Evolutionary conservation across 1,140 invertebrate species (phyloP), one percentile per base, ranked within the genome.

Genomic region (Carcinoscorpius rotundicauda): DNA sequence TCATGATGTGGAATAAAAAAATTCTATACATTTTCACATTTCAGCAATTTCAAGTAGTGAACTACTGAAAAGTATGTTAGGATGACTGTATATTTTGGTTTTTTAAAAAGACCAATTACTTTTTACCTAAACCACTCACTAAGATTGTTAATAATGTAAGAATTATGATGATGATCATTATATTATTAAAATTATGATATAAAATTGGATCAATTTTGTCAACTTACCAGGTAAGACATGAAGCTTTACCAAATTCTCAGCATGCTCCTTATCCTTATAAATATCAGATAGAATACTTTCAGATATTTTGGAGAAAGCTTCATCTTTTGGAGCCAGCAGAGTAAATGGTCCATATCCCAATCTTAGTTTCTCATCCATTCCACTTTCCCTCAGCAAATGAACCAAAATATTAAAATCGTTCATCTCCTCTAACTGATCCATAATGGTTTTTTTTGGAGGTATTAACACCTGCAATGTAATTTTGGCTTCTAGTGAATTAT

Each of bases 301-400:
- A 1, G 72, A 72, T 6, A 81, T 67, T 61, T 78, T 78, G 11
- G 73, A 70, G 66, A 81, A 76, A 57, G 79, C 80, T 6, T 73
- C 75, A 62, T 82, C 76, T 5, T 74, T 81, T 5, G 82, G 80
- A 4, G 81, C 82, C 65, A 83, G 77, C 3, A 83, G 61, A 4
- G 82, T 83, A 10, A 77, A 70, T 51, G 79, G 76, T 29, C 76
- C 78, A 4, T 76, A 74, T n/a, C 70, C 67, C 49, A 76, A 72
- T 9, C 73, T 65, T 5, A 83, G 71, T 52, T 68, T 72, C 72
- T 52, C 81, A 62, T 60, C 79, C 79, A 68, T 10, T 5, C 66
- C 66, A 0, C 63, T 65, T 3, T 49, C 66, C 10, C 57, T 29
- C 9, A 68, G 11, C 3, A 68, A 50, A 48, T 59, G 63, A 48